Evolutionary conservation across 1,140 invertebrate genomes (phyloP).

Genomic region (Drosophila ironensis): DNA sequence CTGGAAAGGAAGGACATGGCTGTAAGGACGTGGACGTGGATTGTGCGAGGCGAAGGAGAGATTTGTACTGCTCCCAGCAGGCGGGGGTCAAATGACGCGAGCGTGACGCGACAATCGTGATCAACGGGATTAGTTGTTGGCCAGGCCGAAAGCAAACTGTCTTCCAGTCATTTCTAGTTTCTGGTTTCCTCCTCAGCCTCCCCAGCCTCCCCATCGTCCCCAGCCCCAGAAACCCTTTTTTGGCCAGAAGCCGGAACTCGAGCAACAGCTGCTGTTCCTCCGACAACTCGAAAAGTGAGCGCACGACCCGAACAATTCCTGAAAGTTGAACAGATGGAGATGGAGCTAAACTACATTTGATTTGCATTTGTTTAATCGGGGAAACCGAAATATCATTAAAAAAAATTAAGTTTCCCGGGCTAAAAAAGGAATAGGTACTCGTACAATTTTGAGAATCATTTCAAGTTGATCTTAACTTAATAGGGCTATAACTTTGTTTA

Average conservation of each 20-base stretch:
- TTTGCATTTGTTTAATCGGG: too few relatives aligned
- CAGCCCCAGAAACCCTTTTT: too few relatives aligned
- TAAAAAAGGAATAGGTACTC: too few relatives aligned
- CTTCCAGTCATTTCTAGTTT: conserved; percentile 17
- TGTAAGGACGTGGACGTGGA: not conserved
- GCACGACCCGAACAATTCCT: too few relatives aligned
- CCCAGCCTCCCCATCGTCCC: too few relatives aligned
- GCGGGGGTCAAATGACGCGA: conserved; percentile 68
- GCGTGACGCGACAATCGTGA: conserved; percentile 70
- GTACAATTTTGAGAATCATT: too few relatives aligned
- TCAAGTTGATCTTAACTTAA: too few relatives aligned
- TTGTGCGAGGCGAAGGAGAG: conserved; percentile 3
- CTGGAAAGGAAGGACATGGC: not conserved
- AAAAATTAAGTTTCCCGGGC: too few relatives aligned
- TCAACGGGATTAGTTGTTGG: conserved; percentile 63
- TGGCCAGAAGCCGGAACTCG: not conserved
- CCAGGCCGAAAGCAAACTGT: conserved; percentile 37
- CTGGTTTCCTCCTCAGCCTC: too few relatives aligned
- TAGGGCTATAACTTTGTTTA: too few relatives aligned
- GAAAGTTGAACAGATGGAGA: not conserved
- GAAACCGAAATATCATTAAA: too few relatives aligned
- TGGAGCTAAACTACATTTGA: not conserved
- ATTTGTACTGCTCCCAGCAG: not conserved
- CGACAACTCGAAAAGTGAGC: too few relatives aligned
- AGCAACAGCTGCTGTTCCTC: not conserved